phyloP scores from a whole-genome alignment of 2,797 vertebrate genomes.

The Anabacerthia variegaticeps region DNA sequence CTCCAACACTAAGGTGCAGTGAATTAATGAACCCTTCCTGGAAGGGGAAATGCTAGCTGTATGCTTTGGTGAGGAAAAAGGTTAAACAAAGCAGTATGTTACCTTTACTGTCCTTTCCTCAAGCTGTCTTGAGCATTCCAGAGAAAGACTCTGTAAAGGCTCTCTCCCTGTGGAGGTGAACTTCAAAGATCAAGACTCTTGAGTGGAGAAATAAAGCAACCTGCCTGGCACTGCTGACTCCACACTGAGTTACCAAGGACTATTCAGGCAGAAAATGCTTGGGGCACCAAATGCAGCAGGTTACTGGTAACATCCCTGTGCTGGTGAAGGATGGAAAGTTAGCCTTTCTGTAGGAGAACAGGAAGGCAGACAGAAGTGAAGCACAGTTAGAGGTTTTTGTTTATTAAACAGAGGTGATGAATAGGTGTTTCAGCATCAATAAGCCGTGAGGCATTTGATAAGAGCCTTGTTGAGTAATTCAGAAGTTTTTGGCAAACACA shows the following conservation, averaged over 20 bases:
- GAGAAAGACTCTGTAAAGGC: background rate
- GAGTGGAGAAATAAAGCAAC: background rate
- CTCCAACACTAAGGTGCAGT: background rate
- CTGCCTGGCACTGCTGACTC: background rate
- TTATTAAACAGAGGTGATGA: background rate
- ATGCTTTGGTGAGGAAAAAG: background rate
- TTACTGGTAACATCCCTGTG: background rate
- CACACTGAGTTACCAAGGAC: background rate
- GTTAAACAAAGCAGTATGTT: background rate
- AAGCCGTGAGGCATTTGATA: background rate
- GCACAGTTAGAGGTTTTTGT: background rate
- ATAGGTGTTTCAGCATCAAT: background rate
- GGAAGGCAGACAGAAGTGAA: background rate
- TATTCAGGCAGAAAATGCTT: background rate
- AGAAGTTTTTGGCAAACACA: background rate
- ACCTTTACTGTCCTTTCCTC: background rate
- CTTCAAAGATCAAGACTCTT: background rate
- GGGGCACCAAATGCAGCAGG: background rate
- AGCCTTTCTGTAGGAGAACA: background rate
- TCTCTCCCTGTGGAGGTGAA: background rate
- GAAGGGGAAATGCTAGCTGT: background rate
- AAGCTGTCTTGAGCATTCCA: background rate
- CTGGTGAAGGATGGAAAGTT: background rate
- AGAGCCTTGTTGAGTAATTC: background rate
- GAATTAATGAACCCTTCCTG: background rate